A percentile compares a stretch with the other conserved stretches of the same genome.
phyloP scores from a whole-genome alignment of 2,113 vertebrate genomes.

The Micronycteris hirsuta region DNA sequence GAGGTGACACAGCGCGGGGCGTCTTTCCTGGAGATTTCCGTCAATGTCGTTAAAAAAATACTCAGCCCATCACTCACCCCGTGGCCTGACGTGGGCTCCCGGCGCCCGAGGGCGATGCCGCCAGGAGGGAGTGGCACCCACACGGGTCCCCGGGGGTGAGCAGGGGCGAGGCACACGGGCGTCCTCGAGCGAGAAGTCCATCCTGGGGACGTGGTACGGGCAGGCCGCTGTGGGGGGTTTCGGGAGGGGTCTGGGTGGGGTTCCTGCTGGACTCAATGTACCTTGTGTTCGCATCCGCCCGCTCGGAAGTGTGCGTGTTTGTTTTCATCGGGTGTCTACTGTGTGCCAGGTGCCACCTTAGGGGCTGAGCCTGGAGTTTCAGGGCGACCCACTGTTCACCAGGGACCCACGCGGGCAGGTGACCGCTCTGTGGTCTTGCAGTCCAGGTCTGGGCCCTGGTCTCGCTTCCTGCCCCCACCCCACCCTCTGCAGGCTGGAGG shows the following conservation, averaged over 20 bases:
- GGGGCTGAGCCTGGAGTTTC: neutral
- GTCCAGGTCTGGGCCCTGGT: neutral
- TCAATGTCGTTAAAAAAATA: neutral
- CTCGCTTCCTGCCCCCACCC: neutral
- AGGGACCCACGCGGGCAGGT: too few species aligned
- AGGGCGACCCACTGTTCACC: neutral
- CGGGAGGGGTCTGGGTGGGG: neutral
- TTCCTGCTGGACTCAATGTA: neutral
- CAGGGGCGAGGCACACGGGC: fast-evolving
- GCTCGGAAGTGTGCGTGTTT: neutral
- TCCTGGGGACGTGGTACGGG: fast-evolving
- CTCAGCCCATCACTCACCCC: neutral
- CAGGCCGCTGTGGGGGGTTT: neutral
- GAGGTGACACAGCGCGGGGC: neutral
- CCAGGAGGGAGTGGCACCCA: fast-evolving
- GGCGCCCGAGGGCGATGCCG: fast-evolving
- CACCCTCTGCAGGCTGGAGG: neutral
- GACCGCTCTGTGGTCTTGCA: fast-evolving
- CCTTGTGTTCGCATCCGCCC: neutral
- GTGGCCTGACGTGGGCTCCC: neutral
- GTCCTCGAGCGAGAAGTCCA: neutral
- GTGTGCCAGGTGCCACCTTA: neutral
- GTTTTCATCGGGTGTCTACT: neutral
- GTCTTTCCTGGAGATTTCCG: neutral
- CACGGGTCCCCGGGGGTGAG: neutral